These are phyloP conservation scores for Tetragonisca angustula DNA, from an alignment of 2,888 invertebrate genomes.

Conservation along the genomic window DNA sequence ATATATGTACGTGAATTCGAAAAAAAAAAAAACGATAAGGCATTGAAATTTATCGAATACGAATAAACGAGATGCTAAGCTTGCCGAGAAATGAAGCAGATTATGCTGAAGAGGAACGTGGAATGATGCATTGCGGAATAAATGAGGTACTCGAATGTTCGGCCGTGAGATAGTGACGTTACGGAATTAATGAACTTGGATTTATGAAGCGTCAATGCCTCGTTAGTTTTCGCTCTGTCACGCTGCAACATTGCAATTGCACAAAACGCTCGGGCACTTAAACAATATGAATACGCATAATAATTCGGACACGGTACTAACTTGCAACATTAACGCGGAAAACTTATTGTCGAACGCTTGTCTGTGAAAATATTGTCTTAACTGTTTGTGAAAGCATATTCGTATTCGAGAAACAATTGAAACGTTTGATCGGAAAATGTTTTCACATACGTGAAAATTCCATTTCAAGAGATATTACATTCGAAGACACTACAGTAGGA, in stretches of 20 bases:
- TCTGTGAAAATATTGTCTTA: neutral
- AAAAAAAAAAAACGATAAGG: neutral
- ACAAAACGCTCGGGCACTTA: neutral
- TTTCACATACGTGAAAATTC: no score
- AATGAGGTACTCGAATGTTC: constrained; percentile 1
- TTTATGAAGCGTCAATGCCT: constrained; percentile 9
- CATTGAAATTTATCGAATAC: constrained; percentile 19
- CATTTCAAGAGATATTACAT: no score
- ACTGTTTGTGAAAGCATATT: neutral
- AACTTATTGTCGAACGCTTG: neutral
- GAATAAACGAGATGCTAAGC: constrained; percentile 4
- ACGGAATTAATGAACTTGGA: neutral
- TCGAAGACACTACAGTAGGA: no score
- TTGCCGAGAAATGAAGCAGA: neutral
- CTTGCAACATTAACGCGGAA: neutral
- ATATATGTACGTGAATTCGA: neutral
- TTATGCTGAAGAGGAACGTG: neutral
- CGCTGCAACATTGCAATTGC: neutral
- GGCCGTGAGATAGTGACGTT: neutral
- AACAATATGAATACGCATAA: neutral
- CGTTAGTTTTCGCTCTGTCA: neutral
- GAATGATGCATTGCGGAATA: constrained; percentile 11
- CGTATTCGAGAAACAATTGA: neutral
- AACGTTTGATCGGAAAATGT: no score
- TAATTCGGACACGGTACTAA: neutral